Base-by-base conservation (phyloP, 2,888 invertebrate species). In the Belgica antarctica region DNA sequence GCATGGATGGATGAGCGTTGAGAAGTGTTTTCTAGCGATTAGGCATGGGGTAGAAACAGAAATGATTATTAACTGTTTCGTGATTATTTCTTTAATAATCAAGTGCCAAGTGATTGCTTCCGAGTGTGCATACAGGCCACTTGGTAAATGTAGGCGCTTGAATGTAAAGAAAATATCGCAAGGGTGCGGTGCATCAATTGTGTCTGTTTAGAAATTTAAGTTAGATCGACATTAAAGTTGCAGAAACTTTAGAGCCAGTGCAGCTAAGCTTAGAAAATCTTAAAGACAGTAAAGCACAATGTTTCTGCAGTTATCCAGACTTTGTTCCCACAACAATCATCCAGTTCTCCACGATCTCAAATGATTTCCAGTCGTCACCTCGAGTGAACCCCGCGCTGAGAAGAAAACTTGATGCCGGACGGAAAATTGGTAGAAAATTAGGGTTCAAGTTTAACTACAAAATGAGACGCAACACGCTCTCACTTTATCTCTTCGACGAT, bases 361-460 rank as follows among this genome's bases (percentile, higher is more conserved):
- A n/a, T n/a, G n/a, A n/a, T n/a, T n/a, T n/a, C n/a, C n/a, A n/a
- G n/a, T n/a, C n/a, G n/a, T n/a, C n/a, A 24, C 24, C 3, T 17
- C 41, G 41, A 41, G 10, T 5, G 3, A 41, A 10, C 10, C n/a
- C 10, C 8, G n/a, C n/a, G n/a, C n/a, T n/a, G n/a, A n/a, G n/a
- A 31, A 12, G 34, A 31, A 31, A 31, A 8, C 12, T 12, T 31
- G 34, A 31, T 31, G 34, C 34, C 5, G n/a, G n/a, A 31, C 5
- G 5, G 34, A 31, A 8, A 31, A 12, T 31, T 31, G 52, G 12
- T n/a, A 52, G 52, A n/a, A 52, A 41, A 41, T n/a, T 52, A 22
- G 22, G 52, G 52, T 52, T 52, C 52, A 52, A 52, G 52, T 52
- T 52, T 52, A 52, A 52, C 22, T 3, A 52, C 2, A 52, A 52